phyloP scores from a whole-genome alignment of 2,113 vertebrate species.

The Pavo muticus region DNA sequence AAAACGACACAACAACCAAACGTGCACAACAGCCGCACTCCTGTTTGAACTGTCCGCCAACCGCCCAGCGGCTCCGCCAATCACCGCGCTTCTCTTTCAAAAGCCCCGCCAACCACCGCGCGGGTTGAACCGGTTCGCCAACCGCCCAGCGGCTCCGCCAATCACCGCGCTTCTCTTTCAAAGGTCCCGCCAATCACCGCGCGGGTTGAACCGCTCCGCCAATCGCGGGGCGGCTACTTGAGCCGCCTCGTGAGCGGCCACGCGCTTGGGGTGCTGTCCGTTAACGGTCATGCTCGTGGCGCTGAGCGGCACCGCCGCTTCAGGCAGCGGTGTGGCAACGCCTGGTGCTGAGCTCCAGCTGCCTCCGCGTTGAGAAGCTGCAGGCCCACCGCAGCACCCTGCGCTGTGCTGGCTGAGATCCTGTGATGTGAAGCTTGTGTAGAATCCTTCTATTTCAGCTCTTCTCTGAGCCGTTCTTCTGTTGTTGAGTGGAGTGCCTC shows the following conservation, averaged over 20 bases:
- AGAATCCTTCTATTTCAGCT: rapidly evolving
- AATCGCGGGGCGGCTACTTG: background rate
- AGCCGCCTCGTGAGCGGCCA: background rate
- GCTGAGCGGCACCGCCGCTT: too few species aligned
- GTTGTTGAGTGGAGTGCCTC: background rate
- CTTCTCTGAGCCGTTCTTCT: background rate
- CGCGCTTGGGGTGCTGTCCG: background rate
- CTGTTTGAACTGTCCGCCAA: too few species aligned
- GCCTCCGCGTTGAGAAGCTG: rapidly evolving
- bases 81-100: background rate
- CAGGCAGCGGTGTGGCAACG: too few species aligned
- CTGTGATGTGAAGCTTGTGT: rapidly evolving
- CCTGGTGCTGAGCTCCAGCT: background rate
- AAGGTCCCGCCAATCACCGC: too few species aligned
- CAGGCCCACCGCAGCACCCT: rapidly evolving
- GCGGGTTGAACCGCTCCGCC: rapidly evolving
- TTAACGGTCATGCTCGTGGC: too few species aligned
- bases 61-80: background rate
- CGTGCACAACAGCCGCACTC: too few species aligned
- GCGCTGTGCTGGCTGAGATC: rapidly evolving
- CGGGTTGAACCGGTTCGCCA: rapidly evolving
- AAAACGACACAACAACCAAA: too few species aligned
- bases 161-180: background rate
- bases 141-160: background rate
- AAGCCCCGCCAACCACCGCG: rapidly evolving